phyloP scores from a whole-genome alignment of 2,888 invertebrate species.

The Tipula lateralis region DNA sequence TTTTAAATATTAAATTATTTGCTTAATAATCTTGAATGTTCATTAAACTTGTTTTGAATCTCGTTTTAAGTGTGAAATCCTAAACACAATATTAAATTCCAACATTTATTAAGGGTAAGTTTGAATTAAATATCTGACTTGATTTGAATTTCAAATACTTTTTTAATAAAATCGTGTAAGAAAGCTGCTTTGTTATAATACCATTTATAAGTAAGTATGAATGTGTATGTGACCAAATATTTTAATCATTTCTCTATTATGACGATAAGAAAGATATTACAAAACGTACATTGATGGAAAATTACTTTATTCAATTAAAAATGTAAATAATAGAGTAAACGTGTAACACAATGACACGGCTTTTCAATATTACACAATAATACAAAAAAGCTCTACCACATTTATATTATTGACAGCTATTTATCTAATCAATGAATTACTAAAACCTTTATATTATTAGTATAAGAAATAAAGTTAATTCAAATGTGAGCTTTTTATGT shows the following conservation, averaged over 20 bases:
- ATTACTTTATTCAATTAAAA: not conserved
- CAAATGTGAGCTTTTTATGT: not conserved
- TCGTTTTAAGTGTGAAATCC: too few species aligned
- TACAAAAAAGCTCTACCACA: not conserved
- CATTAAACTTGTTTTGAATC: too few species aligned
- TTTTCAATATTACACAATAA: not conserved
- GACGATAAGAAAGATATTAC: not conserved
- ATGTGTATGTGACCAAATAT: not conserved
- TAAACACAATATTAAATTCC: too few species aligned
- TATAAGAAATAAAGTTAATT: not conserved
- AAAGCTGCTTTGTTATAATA: too few species aligned
- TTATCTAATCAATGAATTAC: not conserved
- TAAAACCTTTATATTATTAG: not conserved
- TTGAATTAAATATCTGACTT: too few species aligned
- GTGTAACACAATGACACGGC: not conserved
- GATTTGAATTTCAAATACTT: too few species aligned
- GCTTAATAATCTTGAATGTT: too few species aligned
- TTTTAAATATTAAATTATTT: too few species aligned
- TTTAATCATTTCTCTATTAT: not conserved
- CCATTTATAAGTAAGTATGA: too few species aligned
- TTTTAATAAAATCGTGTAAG: too few species aligned
- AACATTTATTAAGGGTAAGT: too few species aligned
- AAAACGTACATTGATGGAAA: not conserved
- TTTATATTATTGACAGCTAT: not conserved
- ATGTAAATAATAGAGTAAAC: not conserved